phyloP scores from a whole-genome alignment of 30 jellyfish, hydroid and myxozoan genomes.

The Euphysa ruthae region DNA sequence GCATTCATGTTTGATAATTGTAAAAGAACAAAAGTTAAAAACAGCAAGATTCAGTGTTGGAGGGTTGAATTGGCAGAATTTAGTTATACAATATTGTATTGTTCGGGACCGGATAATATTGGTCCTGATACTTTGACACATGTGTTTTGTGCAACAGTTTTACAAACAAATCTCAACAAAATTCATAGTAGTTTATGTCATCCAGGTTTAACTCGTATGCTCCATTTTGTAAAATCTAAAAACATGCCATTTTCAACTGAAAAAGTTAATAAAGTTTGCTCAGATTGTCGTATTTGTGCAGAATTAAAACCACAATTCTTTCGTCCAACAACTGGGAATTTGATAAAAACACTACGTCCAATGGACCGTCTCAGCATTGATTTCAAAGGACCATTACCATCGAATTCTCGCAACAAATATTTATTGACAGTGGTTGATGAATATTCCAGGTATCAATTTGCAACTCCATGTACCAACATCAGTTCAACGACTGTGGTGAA shows the following conservation, averaged over 20 bases:
- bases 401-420: conserved; percentile 42
- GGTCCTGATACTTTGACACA: conserved; percentile 43
- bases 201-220: conserved; percentile 50
- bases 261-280: conserved; percentile 31
- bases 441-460: conserved; percentile 50
- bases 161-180: neutral
- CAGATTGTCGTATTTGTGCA: conserved; percentile 32
- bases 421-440: conserved; percentile 55
- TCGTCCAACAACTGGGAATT: conserved; percentile 4
- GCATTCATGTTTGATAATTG: conserved; percentile 61
- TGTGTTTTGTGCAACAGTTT: neutral
- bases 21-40: conserved; percentile 31
- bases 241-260: conserved; percentile 37
- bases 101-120: conserved; percentile 44
- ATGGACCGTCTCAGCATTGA: conserved; percentile 38
- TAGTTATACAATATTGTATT: conserved; percentile 23
- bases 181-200: conserved; percentile 37
- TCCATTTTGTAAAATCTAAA: conserved; percentile 5
- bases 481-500: conserved; percentile 7
- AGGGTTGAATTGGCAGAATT: conserved; percentile 29
- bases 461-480: conserved; percentile 18
- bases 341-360: conserved; percentile 49
- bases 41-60: conserved; percentile 46
- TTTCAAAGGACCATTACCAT: conserved; percentile 34
- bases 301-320: conserved; percentile 33